Evolutionary conservation across 2,888 invertebrate species (phyloP), one percentile per base, ranked within the genome.

Genomic region (Tipula helvola): DNA sequence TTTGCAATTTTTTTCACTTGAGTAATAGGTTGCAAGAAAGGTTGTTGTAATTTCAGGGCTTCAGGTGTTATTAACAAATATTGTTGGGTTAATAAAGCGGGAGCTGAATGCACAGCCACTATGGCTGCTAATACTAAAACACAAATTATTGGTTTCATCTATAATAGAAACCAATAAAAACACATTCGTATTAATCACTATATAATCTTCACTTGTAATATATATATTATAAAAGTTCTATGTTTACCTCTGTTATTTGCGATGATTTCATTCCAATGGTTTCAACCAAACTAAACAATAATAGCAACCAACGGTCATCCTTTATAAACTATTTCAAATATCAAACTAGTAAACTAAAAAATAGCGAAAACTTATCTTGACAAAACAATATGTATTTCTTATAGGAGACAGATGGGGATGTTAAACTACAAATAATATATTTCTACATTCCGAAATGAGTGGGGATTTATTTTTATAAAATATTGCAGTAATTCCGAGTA

Each of bases 31-130:
- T 88, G 88, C 52, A 87, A 47, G 57, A 88, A 84, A 5, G 88
- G 86, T 41, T 87, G 87, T 86, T 88, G 87, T 8, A 88, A 85
- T 86, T 88, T 88, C 13, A 88, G 86, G 8, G 87, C 90, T 87
- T 91, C 91, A 5, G 91, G 91, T 18, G 90, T 91, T 18, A 91
- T 90, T 87, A 91, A 90, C 47, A 91, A 89, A 87, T 91, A 90
- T 86, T 91, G 91, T 88, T 88, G 87, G 52, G 88, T 18, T 16
- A 85, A 83, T 28, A 71, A 18, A 12, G 86, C 39, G 39, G 83
- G 86, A 36, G 86, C 87, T 8, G 86, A 7, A 28, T 86, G 44
- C 13, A 36, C 86, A 13, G 85, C 41, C 41, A 41, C 36, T n/a
- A 84, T 39, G 39, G 84, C 39, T 7, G 5, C 36, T 84, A 71